A percentile compares a stretch with the other conserved stretches of the same genome.
Conservation (phyloP, 2,113 vertebrate species). For the Cololabis saira region DNA sequence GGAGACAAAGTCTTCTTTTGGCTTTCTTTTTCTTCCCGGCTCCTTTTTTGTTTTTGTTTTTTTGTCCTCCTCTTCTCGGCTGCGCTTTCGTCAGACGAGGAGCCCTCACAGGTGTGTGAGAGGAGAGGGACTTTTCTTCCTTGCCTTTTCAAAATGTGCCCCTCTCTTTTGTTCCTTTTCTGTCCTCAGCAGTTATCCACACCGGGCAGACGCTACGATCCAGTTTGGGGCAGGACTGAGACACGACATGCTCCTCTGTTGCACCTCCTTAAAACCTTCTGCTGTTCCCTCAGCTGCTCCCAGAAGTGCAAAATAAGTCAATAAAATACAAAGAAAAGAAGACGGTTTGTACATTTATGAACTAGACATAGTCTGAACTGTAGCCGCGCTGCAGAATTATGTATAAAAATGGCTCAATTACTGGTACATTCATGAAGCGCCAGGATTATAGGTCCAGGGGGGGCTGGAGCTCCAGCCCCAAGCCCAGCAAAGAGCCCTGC, state of each 20-base stretch:
- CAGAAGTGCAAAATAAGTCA: constrained; percentile 41
- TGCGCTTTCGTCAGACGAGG: constrained; percentile 25
- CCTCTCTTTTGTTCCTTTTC: constrained; percentile 39
- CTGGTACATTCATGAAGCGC: constrained; percentile 18
- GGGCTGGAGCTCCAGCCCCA: constrained; percentile 35
- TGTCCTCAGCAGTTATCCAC: constrained; percentile 42
- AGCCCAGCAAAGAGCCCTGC: constrained; percentile 34
- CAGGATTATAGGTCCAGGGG: constrained; percentile 35
- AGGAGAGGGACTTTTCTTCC: constrained; percentile 9
- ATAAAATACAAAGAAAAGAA: constrained; percentile 27
- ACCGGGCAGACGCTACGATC: constrained; percentile 39
- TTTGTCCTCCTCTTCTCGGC: constrained; percentile 17
- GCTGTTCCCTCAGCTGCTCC: constrained; percentile 15
- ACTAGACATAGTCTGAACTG: constrained; percentile 3
- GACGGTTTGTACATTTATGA: not conserved
- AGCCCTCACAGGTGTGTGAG: constrained; percentile 51
- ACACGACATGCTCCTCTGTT: constrained; percentile 10
- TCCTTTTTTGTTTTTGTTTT: constrained; percentile 20
- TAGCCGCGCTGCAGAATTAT: constrained; percentile 16
- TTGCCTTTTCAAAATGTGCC: constrained; percentile 12
- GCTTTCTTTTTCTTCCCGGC: constrained; percentile 64
- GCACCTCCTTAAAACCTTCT: constrained; percentile 21
- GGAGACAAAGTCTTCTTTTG: constrained; percentile 79
- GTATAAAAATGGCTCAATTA: constrained; percentile 38
- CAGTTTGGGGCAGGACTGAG: constrained; percentile 37